phyloP scores from a whole-genome alignment of 1,140 invertebrate species.

The Cepaea nemoralis region DNA sequence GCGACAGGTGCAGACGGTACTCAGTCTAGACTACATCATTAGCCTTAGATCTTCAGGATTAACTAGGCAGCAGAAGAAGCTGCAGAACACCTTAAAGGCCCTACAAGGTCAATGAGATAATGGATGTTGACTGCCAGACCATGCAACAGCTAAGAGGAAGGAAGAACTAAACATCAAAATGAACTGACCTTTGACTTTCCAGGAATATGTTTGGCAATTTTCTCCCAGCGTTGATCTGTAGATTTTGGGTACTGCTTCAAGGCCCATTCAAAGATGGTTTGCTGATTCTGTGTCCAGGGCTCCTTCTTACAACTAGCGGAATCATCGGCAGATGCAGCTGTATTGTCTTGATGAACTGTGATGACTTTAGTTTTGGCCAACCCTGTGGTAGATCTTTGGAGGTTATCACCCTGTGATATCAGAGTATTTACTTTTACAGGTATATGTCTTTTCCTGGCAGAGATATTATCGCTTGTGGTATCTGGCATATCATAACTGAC shows the following conservation, averaged over 20 bases:
- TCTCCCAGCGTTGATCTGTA: slow-evolving; percentile 88
- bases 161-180: too few relatives aligned
- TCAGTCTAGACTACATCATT: too few relatives aligned
- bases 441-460: slow-evolving; percentile 50
- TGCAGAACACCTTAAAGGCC: too few relatives aligned
- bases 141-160: too few relatives aligned
- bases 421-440: slow-evolving; percentile 48
- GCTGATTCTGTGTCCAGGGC: slow-evolving; percentile 89
- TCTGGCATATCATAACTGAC: neutral
- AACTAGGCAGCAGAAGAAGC: too few relatives aligned
- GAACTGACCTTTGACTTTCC: slow-evolving; percentile 86
- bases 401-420: slow-evolving; percentile 33
- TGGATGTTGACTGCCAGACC: too few relatives aligned
- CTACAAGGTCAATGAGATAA: too few relatives aligned
- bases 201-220: slow-evolving; percentile 87
- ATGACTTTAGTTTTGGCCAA: neutral
- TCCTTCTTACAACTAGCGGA: slow-evolving; percentile 38
- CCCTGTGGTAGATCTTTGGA: neutral
- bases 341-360: neutral
- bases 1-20: too few relatives aligned
- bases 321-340: neutral
- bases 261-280: slow-evolving; percentile 88
- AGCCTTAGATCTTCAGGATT: too few relatives aligned
- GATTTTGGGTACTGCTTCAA: slow-evolving; percentile 89
- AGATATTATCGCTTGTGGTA: slow-evolving; percentile 27